These are phyloP conservation scores for Colostygia pectinataria DNA, from an alignment of 2,888 invertebrate genomes.

Conservation along the genomic window DNA sequence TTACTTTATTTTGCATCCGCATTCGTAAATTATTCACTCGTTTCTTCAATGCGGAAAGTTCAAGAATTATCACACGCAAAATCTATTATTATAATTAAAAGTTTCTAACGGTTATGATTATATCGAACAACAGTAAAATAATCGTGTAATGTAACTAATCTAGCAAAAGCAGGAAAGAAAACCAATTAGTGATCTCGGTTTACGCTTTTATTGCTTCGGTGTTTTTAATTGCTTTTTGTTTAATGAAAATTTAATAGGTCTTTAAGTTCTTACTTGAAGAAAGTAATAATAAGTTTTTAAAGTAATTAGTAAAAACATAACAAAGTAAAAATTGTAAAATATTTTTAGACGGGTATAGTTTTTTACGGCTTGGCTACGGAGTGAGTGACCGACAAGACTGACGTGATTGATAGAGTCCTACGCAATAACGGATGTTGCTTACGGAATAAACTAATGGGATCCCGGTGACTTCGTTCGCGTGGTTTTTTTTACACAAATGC, in stretches of 20 bases:
- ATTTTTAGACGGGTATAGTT: background rate
- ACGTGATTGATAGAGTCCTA: too few species aligned
- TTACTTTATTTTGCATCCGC: constrained; percentile 6
- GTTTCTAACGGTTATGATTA: background rate
- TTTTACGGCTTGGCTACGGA: background rate
- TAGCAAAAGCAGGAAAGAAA: constrained; percentile 2
- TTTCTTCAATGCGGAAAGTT: constrained; percentile 10
- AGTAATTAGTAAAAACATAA: too few species aligned
- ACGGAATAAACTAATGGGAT: too few species aligned
- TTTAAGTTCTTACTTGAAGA: too few species aligned
- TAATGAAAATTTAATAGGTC: constrained; percentile 10
- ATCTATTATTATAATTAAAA: constrained; percentile 4
- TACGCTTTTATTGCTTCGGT: constrained; percentile 12
- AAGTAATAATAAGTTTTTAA: too few species aligned
- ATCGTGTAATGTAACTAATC: background rate
- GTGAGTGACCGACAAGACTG: too few species aligned
- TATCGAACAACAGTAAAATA: constrained; percentile 6
- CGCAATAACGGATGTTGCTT: too few species aligned
- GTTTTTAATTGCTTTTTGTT: constrained; percentile 4
- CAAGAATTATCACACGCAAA: constrained; percentile 19
- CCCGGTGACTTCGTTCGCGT: too few species aligned
- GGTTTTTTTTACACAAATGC: too few species aligned
- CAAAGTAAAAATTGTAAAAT: too few species aligned
- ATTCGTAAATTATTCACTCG: background rate
- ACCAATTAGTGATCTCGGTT: constrained; percentile 9